phyloP scores from a whole-genome alignment of 1,140 invertebrate genomes.

The Papilio xuthus region DNA sequence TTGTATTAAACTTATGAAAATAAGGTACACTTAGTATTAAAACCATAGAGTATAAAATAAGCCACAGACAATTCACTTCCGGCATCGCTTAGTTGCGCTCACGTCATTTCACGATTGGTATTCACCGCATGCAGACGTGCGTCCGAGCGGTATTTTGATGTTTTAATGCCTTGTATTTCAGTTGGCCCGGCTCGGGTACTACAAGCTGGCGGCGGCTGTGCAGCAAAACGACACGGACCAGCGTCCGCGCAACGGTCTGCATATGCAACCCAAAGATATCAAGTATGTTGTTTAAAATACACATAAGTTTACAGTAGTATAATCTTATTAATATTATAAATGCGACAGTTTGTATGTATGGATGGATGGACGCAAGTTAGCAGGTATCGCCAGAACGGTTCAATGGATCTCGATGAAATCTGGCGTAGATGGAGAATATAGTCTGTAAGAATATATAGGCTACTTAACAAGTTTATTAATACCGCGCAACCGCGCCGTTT shows the following conservation, averaged over 20 bases:
- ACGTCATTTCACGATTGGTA: not conserved
- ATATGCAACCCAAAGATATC: constrained; percentile 66
- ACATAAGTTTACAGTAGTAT: not conserved
- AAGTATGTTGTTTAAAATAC: constrained; percentile 49
- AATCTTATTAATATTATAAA: too few relatives aligned
- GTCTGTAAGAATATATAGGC: too few relatives aligned
- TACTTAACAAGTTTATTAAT: too few relatives aligned
- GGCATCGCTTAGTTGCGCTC: not conserved
- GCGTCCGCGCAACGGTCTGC: constrained; percentile 73
- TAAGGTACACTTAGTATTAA: not conserved
- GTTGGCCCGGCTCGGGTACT: constrained; percentile 79
- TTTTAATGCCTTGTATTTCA: constrained; percentile 47
- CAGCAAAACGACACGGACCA: constrained; percentile 68
- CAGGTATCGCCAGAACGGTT: too few relatives aligned
- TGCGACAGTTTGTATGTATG: too few relatives aligned
- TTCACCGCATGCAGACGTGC: constrained; percentile 11
- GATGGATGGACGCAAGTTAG: too few relatives aligned
- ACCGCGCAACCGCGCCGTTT: too few relatives aligned
- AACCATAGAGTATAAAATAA: not conserved
- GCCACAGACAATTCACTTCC: constrained; percentile 1
- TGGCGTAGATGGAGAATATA: too few relatives aligned
- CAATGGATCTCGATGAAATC: too few relatives aligned
- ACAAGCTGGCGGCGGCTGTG: constrained; percentile 78
- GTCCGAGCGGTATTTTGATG: not conserved
- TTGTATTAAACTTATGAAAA: not conserved